Conservation (phyloP, 2,797 vertebrate species). For the Takifugu ocellatus region DNA sequence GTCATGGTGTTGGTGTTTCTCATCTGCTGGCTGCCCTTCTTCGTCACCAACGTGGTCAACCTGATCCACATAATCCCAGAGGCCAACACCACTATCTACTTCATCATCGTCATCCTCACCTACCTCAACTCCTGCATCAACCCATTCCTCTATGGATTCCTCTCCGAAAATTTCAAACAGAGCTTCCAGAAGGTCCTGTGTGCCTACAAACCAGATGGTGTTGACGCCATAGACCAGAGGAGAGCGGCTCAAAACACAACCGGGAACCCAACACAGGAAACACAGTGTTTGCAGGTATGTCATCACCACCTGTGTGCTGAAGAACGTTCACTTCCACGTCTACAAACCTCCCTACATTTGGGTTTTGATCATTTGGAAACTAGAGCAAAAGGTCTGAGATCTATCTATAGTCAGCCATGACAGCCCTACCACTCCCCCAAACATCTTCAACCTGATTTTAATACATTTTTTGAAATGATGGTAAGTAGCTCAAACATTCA, state of each 20-base stretch:
- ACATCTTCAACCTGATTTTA: too few relatives aligned
- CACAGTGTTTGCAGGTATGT: slow-evolving; percentile 75
- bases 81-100: slow-evolving; percentile 79
- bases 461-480: too few relatives aligned
- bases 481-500: too few relatives aligned
- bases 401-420: too few relatives aligned
- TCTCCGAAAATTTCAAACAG: slow-evolving; percentile 91
- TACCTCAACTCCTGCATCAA: slow-evolving; percentile 96
- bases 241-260: slow-evolving; percentile 12
- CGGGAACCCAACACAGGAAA: slow-evolving; percentile 59
- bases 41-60: slow-evolving; percentile 87
- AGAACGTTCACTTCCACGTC: too few relatives aligned
- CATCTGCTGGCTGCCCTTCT: slow-evolving; percentile 94
- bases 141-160: slow-evolving; percentile 89
- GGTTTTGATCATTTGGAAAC: too few relatives aligned
- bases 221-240: slow-evolving; percentile 22
- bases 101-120: slow-evolving; percentile 85
- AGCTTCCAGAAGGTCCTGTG: slow-evolving; percentile 77
- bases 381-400: too few relatives aligned
- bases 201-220: slow-evolving; percentile 61
- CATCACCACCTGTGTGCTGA: too few relatives aligned
- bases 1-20: slow-evolving; percentile 91
- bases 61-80: slow-evolving; percentile 84
- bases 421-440: too few relatives aligned
- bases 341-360: too few relatives aligned